phyloP scores from a whole-genome alignment of 2,888 invertebrate genomes.

The Phlogophora meticulosa region DNA sequence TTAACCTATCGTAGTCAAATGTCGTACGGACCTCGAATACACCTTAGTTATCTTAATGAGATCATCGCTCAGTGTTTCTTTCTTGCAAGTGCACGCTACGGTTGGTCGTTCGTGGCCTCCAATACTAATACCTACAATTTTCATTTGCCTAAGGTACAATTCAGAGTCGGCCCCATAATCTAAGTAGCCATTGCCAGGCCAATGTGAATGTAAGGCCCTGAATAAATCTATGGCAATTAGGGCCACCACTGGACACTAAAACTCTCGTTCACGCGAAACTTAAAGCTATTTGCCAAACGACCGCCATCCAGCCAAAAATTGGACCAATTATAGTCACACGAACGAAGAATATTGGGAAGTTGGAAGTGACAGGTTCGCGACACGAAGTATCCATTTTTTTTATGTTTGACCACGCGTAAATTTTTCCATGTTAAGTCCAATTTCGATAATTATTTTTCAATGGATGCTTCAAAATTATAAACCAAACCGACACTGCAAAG shows the following conservation, averaged over 20 bases:
- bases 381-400: no score
- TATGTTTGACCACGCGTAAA: no score
- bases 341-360: conserved; percentile 29
- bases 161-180: neutral
- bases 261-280: conserved; percentile 71
- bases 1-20: no score
- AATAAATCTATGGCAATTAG: conserved; percentile 67
- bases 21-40: no score
- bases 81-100: no score
- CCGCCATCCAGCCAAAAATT: conserved; percentile 71
- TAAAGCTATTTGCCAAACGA: conserved; percentile 74
- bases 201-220: conserved; percentile 21
- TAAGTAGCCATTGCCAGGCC: neutral
- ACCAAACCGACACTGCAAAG: no score
- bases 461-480: no score
- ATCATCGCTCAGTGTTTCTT: no score
- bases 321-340: conserved; percentile 67
- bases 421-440: neutral
- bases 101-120: no score
- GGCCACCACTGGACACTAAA: conserved; percentile 66
- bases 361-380: conserved; percentile 48
- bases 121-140: neutral
- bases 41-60: no score
- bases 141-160: no score
- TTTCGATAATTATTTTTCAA: no score